phyloP scores from a whole-genome alignment of 2,888 invertebrate species.

The Meiosimyza decipiens region DNA sequence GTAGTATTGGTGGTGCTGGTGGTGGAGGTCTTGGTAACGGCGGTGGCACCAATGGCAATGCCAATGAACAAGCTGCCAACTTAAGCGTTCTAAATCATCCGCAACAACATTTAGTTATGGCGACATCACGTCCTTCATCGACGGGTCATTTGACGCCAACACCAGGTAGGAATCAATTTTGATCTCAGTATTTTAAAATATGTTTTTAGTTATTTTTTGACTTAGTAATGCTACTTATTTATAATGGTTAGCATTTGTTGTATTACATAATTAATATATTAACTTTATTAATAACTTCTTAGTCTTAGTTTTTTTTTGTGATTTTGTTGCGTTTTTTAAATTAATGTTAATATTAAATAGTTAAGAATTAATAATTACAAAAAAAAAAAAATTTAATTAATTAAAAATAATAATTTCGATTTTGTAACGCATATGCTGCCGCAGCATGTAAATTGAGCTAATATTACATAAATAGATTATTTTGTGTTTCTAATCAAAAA shows the following conservation, averaged over 20 bases:
- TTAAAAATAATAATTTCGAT: conserved; percentile 13
- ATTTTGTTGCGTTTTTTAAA: conserved; percentile 33
- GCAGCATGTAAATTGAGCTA: conserved; percentile 29
- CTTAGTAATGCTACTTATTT: conserved; percentile 35
- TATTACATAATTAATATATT: conserved; percentile 11
- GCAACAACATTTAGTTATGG: conserved; percentile 68
- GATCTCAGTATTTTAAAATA: neutral
- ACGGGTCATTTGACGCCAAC: conserved; percentile 72
- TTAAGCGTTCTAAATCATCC: conserved; percentile 70
- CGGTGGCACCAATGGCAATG: conserved; percentile 51
- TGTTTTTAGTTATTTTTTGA: conserved; percentile 38
- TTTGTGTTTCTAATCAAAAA: neutral
- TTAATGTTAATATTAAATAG: conserved; percentile 10
- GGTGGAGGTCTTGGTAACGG: conserved; percentile 53
- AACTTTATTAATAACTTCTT: neutral
- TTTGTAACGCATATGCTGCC: conserved; percentile 22
- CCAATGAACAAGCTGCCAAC: conserved; percentile 65
- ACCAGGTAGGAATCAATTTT: conserved; percentile 64
- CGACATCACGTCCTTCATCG: conserved; percentile 70
- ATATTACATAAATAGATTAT: neutral
- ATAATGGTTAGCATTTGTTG: conserved; percentile 10
- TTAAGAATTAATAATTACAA: neutral
- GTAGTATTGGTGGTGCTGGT: conserved; percentile 37
- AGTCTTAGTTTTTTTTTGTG: conserved; percentile 9
- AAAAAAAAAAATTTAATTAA: neutral